Percentiles rank a stretch among this genome's conserved stretches.
These are phyloP conservation scores for Corythoichthys intestinalis DNA, from an alignment of 2,113 vertebrate species.

Conservation along the genomic window DNA sequence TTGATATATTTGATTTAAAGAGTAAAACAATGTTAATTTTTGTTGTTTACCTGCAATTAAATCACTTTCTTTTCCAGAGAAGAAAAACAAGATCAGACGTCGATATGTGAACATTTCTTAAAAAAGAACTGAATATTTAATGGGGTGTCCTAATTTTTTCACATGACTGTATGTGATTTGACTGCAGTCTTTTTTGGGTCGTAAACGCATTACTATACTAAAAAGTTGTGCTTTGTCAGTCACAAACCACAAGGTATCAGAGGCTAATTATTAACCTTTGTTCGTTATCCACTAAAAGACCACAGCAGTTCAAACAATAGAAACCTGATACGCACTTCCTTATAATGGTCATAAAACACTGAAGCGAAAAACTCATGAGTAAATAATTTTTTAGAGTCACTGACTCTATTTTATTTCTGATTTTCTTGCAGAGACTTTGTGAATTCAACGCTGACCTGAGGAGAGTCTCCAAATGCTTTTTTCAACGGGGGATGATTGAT, in stretches of 20 bases:
- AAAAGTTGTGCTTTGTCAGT: constrained; percentile 4
- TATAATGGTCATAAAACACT: not conserved
- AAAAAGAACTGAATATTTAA: too few species aligned
- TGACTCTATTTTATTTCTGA: not conserved
- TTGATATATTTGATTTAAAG: too few species aligned
- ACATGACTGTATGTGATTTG: not conserved
- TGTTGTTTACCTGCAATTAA: too few species aligned
- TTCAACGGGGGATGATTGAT: not conserved
- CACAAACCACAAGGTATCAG: constrained; percentile 8
- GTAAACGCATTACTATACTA: constrained; percentile 5
- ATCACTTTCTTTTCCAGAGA: too few species aligned
- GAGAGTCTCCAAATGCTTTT: not conserved
- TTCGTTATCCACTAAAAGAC: not conserved
- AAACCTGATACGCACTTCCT: constrained; percentile 19
- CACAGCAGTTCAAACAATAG: constrained; percentile 32
- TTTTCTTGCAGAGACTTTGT: not conserved
- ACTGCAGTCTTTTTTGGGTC: not conserved
- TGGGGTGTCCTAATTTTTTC: too few species aligned
- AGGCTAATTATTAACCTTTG: constrained; percentile 43
- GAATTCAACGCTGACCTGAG: not conserved
- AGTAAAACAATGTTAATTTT: too few species aligned
- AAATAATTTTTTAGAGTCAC: not conserved
- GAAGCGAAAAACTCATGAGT: not conserved
- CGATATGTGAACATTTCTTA: too few species aligned
- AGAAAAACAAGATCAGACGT: too few species aligned